These are phyloP conservation scores for Dilophus febrilis DNA, from an alignment of 2,888 invertebrate genomes.

Conservation along the genomic window DNA sequence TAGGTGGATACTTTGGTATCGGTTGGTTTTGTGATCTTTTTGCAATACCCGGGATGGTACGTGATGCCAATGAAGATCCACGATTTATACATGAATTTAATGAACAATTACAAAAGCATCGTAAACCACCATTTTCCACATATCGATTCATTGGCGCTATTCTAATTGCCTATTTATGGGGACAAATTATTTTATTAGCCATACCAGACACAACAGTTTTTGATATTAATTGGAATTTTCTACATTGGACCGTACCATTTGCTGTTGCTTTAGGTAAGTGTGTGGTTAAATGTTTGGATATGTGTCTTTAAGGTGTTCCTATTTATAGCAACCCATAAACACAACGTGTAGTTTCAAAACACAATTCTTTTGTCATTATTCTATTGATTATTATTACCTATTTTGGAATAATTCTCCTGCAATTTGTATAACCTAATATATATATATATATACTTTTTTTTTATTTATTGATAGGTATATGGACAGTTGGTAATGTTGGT, in stretches of 20 bases:
- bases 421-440: neutral
- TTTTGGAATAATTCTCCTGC: no score
- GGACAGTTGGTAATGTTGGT: conserved; percentile 82
- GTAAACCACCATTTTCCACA: conserved; percentile 68
- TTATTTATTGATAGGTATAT: conserved; percentile 47
- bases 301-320: no score
- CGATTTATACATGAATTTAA: conserved; percentile 45
- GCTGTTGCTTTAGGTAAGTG: conserved; percentile 57
- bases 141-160: conserved; percentile 61
- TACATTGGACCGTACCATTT: conserved; percentile 56
- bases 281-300: no score
- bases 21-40: conserved; percentile 81
- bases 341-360: no score
- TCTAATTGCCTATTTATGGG: conserved; percentile 65
- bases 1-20: conserved; percentile 54
- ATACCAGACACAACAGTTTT: conserved; percentile 57
- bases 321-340: no score
- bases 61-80: conserved; percentile 61
- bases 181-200: conserved; percentile 53
- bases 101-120: conserved; percentile 39
- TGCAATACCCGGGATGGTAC: conserved; percentile 68
- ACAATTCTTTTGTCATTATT: no score
- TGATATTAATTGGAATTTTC: conserved; percentile 50
- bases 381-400: no score
- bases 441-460: neutral